Conservation (phyloP, 2,113 vertebrate genomes). For the Struthidea cinerea region DNA sequence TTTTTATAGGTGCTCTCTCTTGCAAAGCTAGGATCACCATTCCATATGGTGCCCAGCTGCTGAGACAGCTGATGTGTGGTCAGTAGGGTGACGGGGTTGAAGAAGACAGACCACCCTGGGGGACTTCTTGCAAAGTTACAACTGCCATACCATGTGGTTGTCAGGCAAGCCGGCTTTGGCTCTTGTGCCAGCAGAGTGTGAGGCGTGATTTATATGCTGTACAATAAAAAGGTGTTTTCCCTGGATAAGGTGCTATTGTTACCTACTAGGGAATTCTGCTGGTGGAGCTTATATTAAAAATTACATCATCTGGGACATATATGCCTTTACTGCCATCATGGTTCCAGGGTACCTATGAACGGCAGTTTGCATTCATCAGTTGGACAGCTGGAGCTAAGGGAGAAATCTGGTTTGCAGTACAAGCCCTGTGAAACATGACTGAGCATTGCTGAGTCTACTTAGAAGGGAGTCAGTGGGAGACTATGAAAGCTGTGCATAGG, state of each 20-base stretch:
- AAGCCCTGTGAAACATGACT: background rate
- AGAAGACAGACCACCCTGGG: background rate
- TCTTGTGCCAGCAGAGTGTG: background rate
- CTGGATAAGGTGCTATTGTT: background rate
- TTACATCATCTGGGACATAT: background rate
- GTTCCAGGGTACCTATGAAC: background rate
- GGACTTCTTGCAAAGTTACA: background rate
- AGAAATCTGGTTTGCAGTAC: background rate
- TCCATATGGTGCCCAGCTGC: background rate
- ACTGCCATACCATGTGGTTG: background rate
- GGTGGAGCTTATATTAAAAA: background rate
- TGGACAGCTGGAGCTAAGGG: background rate
- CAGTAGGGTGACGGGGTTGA: background rate
- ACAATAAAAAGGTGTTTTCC: background rate
- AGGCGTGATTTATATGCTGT: background rate
- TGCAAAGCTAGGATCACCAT: background rate
- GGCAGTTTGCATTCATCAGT: background rate
- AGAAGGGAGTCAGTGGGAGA: background rate
- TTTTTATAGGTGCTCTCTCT: rapidly evolving
- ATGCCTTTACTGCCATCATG: background rate
- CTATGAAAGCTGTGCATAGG: background rate
- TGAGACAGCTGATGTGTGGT: background rate
- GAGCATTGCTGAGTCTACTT: background rate
- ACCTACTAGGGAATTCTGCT: background rate
- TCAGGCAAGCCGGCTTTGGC: background rate